Conservation (phyloP, 1,140 invertebrate species). For the Daktulosphaira vitifoliae region DNA sequence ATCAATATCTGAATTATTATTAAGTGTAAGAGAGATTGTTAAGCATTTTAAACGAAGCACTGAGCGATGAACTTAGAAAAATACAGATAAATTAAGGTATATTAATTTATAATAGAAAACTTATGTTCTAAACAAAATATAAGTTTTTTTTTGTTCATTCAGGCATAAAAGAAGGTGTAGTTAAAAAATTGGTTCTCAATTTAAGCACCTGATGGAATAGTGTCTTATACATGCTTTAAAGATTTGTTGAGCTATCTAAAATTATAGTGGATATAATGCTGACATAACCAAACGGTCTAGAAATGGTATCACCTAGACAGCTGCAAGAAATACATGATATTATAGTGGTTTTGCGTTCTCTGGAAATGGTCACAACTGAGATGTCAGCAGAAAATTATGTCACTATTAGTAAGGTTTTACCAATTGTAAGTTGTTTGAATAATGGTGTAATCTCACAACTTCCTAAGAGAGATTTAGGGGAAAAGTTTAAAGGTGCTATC, state of each 20-base stretch:
- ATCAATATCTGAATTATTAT: neutral
- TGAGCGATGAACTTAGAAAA: constrained; percentile 1
- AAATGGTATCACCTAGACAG: neutral
- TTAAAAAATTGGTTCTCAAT: constrained; percentile 40
- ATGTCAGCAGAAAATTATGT: constrained; percentile 44
- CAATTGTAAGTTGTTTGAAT: constrained; percentile 42
- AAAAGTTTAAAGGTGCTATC: constrained; percentile 32
- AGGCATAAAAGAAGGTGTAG: constrained; percentile 24
- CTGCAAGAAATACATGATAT: neutral
- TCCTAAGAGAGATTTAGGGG: constrained; percentile 33
- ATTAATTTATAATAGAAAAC: constrained; percentile 8
- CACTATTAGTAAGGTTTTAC: constrained; percentile 44
- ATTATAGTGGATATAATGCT: constrained; percentile 41
- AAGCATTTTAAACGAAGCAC: neutral
- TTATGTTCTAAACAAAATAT: neutral
- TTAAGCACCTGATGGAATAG: constrained; percentile 42
- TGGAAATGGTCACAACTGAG: constrained; percentile 44
- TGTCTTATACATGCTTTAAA: constrained; percentile 42
- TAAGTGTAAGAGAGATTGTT: neutral
- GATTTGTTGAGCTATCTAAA: constrained; percentile 41
- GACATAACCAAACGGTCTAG: constrained; percentile 38
- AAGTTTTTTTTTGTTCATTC: neutral
- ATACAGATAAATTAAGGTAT: neutral
- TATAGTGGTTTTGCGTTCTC: constrained; percentile 39
- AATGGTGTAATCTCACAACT: constrained; percentile 39